Evolutionary conservation across 2,797 vertebrate genomes (phyloP), one percentile per base, ranked within the genome.

Genomic region (Amblyraja radiata): DNA sequence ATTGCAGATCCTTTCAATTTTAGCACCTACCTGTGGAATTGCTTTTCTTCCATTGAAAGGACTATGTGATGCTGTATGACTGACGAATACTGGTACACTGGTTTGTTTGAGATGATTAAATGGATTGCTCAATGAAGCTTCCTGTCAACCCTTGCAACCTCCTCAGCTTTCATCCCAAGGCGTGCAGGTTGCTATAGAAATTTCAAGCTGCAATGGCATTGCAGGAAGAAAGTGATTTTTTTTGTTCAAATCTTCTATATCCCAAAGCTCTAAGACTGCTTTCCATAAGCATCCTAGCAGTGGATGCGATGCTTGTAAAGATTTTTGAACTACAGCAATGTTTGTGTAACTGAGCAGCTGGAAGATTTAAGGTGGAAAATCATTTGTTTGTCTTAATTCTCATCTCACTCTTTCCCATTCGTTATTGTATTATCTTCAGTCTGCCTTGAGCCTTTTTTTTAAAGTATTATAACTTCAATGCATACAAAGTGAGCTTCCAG

Each of bases 141-240:
- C 90, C 39, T 91, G 68, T 91, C 90, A 91, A 54, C 39, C 23
- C 90, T 91, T 74, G 36, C 90, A 73, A 91, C 91, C 68, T 91
- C 90, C 90, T 91, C 68, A 46, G 90, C 68, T 91, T 74, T 46
- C 74, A 74, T 54, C 90, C 90, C 73, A 91, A 91, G 90, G 46
- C 74, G 90, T 54, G 36, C 39, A 74, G 54, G 68, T 23, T 74
- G 28, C 36, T 14, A 91, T 16, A 91, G 36, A 91, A 46, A 91
- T 91, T 71, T 68, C 68, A 90, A 90, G 63, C 86, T 90, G 61
- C 71, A 90, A 73, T 73, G 68, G 68, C 32, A 90, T 73, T 90
- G 32, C 83, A 65, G 58, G 83, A 32, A 86, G 83, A 86, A 63
- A 32, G 65, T 32, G 68, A 61, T 36, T 39, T 54, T 54, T 54